Evolutionary conservation across 2,888 invertebrate species (phyloP).

Genomic region (Ischnus inquisitorius): DNA sequence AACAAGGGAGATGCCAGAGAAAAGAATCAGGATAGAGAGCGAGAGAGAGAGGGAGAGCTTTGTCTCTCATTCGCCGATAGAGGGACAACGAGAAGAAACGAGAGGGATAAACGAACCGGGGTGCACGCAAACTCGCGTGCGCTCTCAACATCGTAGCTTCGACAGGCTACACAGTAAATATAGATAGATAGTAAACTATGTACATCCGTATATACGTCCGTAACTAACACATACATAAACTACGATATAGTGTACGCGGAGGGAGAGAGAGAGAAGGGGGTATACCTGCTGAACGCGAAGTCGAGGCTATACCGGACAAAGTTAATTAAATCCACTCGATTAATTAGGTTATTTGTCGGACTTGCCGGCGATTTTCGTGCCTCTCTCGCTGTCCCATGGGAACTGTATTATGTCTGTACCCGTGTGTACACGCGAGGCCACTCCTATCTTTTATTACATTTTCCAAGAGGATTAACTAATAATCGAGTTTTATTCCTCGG

Average conservation of each 20-base stretch:
- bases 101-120: constrained; percentile 44
- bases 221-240: constrained; percentile 8
- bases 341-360: constrained; percentile 81
- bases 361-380: constrained; percentile 61
- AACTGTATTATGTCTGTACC: constrained; percentile 33
- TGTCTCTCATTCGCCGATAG: neutral
- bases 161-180: constrained; percentile 44
- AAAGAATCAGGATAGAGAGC: too few relatives aligned
- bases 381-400: constrained; percentile 47
- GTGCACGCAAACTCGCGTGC: constrained; percentile 68
- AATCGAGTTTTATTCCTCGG: constrained; percentile 8
- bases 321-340: constrained; percentile 82
- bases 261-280: too few relatives aligned
- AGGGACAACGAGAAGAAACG: constrained; percentile 12
- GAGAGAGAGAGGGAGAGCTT: constrained; percentile 2
- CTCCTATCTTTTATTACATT: constrained; percentile 36
- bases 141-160: constrained; percentile 61
- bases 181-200: constrained; percentile 35
- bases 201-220: constrained; percentile 17
- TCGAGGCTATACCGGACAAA: constrained; percentile 59
- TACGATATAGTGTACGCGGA: neutral
- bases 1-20: constrained; percentile 21
- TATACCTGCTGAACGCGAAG: constrained; percentile 25
- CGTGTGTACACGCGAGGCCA: constrained; percentile 53
- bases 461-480: neutral